Evolutionary conservation across 1,140 invertebrate species (phyloP).

Genomic region (Wasmannia auropunctata): DNA sequence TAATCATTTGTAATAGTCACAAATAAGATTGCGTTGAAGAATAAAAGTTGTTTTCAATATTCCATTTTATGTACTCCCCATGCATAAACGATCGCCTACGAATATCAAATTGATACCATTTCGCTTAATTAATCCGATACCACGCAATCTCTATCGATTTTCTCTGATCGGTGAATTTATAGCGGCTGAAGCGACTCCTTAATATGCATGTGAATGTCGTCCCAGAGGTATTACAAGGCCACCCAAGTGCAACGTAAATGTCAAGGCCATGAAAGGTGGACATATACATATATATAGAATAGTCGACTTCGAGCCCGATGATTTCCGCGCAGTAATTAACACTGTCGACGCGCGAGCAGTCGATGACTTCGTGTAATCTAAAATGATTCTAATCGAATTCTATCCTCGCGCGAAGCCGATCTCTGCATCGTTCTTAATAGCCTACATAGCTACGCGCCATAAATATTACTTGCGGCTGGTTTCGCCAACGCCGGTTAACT

Average conservation of each 20-base stretch:
- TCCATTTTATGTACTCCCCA: no score
- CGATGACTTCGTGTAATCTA: conserved; percentile 22
- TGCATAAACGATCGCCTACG: neutral
- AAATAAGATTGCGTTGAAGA: neutral
- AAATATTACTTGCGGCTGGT: conserved; percentile 29
- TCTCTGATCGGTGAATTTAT: neutral
- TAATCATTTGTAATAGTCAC: neutral
- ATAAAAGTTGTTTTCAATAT: neutral
- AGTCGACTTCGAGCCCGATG: conserved; percentile 33
- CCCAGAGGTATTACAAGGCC: conserved; percentile 25
- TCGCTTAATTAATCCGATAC: conserved; percentile 12
- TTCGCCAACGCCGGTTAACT: conserved; percentile 8
- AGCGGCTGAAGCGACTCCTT: neutral
- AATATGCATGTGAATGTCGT: conserved; percentile 56
- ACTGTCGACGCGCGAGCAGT: conserved; percentile 11
- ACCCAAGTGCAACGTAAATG: conserved; percentile 59
- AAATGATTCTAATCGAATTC: conserved; percentile 57
- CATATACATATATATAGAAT: neutral
- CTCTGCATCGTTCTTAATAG: neutral
- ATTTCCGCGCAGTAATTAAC: neutral
- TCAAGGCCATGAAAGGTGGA: conserved; percentile 58
- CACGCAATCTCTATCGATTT: neutral
- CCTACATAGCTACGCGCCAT: conserved; percentile 14
- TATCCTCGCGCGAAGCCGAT: neutral
- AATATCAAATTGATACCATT: neutral